These are phyloP conservation scores for Megalops cyprinoides DNA, from an alignment of 2,797 vertebrate genomes.

Conservation along the genomic window DNA sequence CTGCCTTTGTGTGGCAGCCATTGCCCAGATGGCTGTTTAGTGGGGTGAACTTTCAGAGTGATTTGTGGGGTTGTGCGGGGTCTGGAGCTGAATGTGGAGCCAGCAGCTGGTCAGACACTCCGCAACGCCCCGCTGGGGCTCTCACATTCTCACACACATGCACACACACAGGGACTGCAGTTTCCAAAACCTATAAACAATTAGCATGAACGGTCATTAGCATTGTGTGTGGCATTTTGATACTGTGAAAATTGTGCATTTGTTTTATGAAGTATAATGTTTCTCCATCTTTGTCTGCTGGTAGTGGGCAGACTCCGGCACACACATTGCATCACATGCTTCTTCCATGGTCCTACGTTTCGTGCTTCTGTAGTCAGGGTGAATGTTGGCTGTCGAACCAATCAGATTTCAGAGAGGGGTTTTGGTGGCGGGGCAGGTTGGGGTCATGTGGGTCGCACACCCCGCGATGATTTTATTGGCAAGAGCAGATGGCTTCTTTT, in stretches of 20 bases:
- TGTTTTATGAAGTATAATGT: too few relatives aligned
- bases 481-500: constrained; percentile 73
- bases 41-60: not conserved
- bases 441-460: too few relatives aligned
- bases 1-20: constrained; percentile 35
- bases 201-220: too few relatives aligned
- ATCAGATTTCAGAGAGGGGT: constrained; percentile 52
- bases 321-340: too few relatives aligned
- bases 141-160: not conserved
- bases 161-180: not conserved
- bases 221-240: too few relatives aligned
- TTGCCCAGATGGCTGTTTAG: constrained; percentile 27
- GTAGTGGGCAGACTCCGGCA: too few relatives aligned
- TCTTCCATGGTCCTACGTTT: too few relatives aligned
- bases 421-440: constrained; percentile 53
- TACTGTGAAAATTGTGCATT: too few relatives aligned
- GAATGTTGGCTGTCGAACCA: too few relatives aligned
- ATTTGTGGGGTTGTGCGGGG: constrained; percentile 32
- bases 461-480: constrained; percentile 75
- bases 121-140: constrained; percentile 5
- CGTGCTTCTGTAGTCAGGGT: too few relatives aligned
- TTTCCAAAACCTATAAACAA: not conserved
- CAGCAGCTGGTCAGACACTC: constrained; percentile 39
- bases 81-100: constrained; percentile 38
- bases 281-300: too few relatives aligned